phyloP scores from a whole-genome alignment of 2,113 vertebrate species.

The Progne subis region DNA sequence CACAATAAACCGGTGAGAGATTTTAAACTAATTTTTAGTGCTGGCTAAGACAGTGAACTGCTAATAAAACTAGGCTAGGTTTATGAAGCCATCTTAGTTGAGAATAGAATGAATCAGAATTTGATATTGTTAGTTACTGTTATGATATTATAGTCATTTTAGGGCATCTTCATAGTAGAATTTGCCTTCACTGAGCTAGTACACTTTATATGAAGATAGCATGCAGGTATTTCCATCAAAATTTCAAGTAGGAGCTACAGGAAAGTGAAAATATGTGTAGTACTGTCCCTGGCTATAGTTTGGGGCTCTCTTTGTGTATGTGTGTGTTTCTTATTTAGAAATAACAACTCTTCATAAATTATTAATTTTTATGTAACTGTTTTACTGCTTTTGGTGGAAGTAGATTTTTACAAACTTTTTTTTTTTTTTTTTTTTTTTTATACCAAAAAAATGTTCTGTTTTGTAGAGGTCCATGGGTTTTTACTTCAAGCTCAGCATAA shows the following conservation, averaged over 20 bases:
- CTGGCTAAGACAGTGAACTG: neutral
- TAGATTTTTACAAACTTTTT: neutral
- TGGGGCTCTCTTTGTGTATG: accelerated
- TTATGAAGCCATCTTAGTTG: neutral
- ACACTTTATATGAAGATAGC: neutral
- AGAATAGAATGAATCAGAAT: neutral
- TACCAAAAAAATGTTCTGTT: neutral
- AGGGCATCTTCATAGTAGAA: neutral
- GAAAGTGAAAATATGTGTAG: neutral
- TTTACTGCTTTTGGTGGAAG: neutral
- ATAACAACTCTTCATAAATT: neutral
- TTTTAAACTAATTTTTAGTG: neutral
- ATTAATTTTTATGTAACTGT: neutral
- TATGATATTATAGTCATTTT: neutral
- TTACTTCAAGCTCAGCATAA: neutral
- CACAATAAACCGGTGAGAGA: neutral
- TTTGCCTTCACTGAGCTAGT: neutral
- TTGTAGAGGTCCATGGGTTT: neutral
- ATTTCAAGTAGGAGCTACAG: neutral
- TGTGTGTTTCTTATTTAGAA: neutral
- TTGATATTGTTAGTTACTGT: neutral
- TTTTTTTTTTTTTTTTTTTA: neutral
- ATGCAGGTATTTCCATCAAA: neutral
- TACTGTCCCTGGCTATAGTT: neutral
- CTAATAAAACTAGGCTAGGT: neutral